These are phyloP conservation scores for Parazoanthus atlanticus DNA, from an alignment of 92 coral and sea anemone species.

Conservation along the genomic window DNA sequence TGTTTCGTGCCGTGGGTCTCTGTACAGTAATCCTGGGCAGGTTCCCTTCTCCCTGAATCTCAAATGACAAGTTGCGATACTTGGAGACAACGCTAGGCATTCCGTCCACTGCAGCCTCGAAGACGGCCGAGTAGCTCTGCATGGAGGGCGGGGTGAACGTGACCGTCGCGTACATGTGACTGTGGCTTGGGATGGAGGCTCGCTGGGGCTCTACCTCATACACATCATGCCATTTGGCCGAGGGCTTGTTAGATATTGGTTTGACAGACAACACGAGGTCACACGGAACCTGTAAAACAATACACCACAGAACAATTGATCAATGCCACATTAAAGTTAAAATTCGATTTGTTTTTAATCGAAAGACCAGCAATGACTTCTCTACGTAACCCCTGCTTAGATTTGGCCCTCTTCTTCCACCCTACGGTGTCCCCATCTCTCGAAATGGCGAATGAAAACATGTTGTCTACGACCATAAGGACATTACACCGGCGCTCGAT, in stretches of 20 bases:
- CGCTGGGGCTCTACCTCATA: conserved; percentile 93
- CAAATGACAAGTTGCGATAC: conserved; percentile 93
- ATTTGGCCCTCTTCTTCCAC: neutral
- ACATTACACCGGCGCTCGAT: no score
- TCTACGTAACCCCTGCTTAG: neutral
- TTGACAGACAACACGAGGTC: conserved; percentile 92
- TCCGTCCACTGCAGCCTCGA: conserved; percentile 98
- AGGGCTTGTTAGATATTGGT: conserved; percentile 93
- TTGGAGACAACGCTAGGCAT: conserved; percentile 94
- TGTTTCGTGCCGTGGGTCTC: conserved; percentile 91
- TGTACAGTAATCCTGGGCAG: conserved; percentile 85
- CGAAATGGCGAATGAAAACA: neutral
- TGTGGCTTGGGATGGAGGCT: conserved; percentile 94
- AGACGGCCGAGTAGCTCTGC: conserved; percentile 90
- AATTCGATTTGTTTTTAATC: no score
- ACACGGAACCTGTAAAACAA: conserved; percentile 80
- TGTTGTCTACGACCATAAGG: no score
- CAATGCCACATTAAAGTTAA: neutral
- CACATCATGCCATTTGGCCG: conserved; percentile 98
- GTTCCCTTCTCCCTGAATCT: conserved; percentile 99
- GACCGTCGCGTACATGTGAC: conserved; percentile 87
- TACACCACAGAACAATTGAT: neutral
- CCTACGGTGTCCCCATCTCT: neutral
- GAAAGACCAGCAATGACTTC: neutral
- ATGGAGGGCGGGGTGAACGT: conserved; percentile 95